Evolutionary conservation across 2,888 invertebrate species (phyloP).

Genomic region (Poecilus cupreus): DNA sequence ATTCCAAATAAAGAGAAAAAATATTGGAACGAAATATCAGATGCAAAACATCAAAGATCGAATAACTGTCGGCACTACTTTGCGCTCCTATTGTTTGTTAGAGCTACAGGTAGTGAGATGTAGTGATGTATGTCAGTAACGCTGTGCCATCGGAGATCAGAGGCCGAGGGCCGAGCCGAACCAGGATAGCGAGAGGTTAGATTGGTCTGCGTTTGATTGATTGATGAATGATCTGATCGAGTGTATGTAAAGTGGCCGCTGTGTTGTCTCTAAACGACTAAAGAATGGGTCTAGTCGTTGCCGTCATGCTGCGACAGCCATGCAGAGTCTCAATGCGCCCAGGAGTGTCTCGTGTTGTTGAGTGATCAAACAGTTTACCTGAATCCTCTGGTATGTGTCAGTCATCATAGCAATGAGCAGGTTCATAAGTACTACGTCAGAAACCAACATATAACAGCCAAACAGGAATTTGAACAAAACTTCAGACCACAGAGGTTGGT

Average conservation of each 20-base stretch:
- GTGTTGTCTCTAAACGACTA: conserved; percentile 14
- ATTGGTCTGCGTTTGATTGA: background rate
- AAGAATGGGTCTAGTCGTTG: background rate
- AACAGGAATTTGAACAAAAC: conserved; percentile 91
- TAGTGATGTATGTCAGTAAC: conserved; percentile 8
- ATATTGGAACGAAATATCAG: conserved; percentile 22
- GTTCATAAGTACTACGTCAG: conserved; percentile 98
- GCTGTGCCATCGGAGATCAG: conserved; percentile 9
- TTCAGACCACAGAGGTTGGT: conserved; percentile 88
- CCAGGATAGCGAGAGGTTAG: background rate
- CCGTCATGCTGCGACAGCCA: conserved; percentile 33
- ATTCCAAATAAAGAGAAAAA: conserved; percentile 54
- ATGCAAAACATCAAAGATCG: conserved; percentile 56
- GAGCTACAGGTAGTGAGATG: conserved; percentile 15
- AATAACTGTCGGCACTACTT: conserved; percentile 44
- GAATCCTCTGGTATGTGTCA: conserved; percentile 99
- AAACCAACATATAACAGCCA: conserved; percentile 98
- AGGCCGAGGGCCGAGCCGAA: conserved; percentile 31
- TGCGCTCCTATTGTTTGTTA: conserved; percentile 44
- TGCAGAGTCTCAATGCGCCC: conserved; percentile 29
- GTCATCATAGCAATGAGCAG: conserved; percentile 99
- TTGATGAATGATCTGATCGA: conserved; percentile 5
- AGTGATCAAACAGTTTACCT: conserved; percentile 78
- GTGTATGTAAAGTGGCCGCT: background rate
- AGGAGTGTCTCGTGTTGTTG: conserved; percentile 43